Percentiles rank a stretch among this genome's conserved stretches.
phyloP scores from a whole-genome alignment of 1,140 invertebrate genomes.

The Drosophila burlai region DNA sequence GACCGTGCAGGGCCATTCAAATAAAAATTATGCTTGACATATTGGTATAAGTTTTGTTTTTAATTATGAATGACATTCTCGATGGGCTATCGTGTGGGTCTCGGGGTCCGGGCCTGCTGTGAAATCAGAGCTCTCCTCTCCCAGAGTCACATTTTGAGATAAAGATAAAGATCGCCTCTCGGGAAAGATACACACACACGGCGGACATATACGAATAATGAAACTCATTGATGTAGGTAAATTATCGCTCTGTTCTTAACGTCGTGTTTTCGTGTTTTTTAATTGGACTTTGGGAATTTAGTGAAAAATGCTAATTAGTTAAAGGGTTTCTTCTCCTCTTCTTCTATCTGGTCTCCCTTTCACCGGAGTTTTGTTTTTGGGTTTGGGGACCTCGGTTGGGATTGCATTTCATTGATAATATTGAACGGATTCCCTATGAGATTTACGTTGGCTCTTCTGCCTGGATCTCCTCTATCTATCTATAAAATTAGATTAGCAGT shows the following conservation, averaged over 20 bases:
- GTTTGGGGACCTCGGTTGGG: conserved; percentile 15
- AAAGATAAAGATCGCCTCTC: conserved; percentile 70
- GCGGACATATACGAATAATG: conserved; percentile 57
- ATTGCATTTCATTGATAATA: conserved; percentile 82
- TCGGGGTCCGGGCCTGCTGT: conserved; percentile 54
- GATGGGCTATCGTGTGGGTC: conserved; percentile 61
- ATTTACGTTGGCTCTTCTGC: conserved; percentile 50
- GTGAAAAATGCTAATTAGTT: conserved; percentile 84
- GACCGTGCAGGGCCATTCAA: conserved; percentile 55
- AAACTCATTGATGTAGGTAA: conserved; percentile 84
- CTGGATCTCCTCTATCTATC: conserved; percentile 51
- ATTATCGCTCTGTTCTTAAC: conserved; percentile 84
- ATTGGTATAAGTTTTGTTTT: conserved; percentile 83
- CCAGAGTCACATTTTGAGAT: conserved; percentile 66
- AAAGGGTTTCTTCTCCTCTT: conserved; percentile 59
- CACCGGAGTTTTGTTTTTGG: background rate
- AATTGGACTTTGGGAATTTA: conserved; percentile 83
- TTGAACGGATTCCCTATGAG: conserved; percentile 49
- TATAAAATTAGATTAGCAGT: conserved; percentile 84
- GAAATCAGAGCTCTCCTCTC: conserved; percentile 76
- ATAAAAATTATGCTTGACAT: conserved; percentile 84
- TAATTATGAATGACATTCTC: conserved; percentile 78
- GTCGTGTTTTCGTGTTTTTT: conserved; percentile 84
- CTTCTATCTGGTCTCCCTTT: conserved; percentile 20
- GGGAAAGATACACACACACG: conserved; percentile 15